These are phyloP conservation scores for Chiridota heheva DNA, from an alignment of 35 echinoderm and acorn worm species.

Conservation along the genomic window DNA sequence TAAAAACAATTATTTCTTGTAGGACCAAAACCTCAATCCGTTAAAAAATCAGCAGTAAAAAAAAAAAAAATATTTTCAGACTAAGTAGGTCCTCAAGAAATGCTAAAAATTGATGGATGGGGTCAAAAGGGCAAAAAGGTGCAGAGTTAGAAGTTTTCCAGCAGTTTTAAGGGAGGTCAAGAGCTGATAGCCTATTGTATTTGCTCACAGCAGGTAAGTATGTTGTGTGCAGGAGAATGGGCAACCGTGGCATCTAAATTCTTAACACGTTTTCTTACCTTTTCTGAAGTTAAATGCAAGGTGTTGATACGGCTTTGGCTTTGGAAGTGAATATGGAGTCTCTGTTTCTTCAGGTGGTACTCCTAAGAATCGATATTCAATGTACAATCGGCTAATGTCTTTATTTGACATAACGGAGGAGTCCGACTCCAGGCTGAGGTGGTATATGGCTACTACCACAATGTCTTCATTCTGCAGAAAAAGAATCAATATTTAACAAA, in stretches of 20 bases:
- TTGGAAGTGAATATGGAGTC: conserved; percentile 89
- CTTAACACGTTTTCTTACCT: too few species aligned
- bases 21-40: too few species aligned
- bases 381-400: conserved; percentile 66
- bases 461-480: conserved; percentile 63
- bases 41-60: too few species aligned
- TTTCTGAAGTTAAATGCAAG: conserved; percentile 88
- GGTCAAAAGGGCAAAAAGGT: too few species aligned
- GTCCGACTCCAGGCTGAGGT: conserved; percentile 72
- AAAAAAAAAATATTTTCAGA: too few species aligned
- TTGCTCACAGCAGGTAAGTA: neutral
- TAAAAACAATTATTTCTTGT: too few species aligned
- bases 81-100: too few species aligned
- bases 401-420: conserved; percentile 70
- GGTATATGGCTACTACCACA: conserved; percentile 70
- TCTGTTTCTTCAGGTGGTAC: conserved; percentile 71
- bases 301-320: conserved; percentile 64
- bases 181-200: too few species aligned
- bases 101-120: neutral
- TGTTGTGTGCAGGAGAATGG: neutral
- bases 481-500: too few species aligned
- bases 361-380: conserved; percentile 90
- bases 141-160: too few species aligned
- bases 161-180: too few species aligned
- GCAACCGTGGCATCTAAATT: neutral